Conservation (phyloP, 2,113 vertebrate genomes). For the Ctenomys sociabilis region DNA sequence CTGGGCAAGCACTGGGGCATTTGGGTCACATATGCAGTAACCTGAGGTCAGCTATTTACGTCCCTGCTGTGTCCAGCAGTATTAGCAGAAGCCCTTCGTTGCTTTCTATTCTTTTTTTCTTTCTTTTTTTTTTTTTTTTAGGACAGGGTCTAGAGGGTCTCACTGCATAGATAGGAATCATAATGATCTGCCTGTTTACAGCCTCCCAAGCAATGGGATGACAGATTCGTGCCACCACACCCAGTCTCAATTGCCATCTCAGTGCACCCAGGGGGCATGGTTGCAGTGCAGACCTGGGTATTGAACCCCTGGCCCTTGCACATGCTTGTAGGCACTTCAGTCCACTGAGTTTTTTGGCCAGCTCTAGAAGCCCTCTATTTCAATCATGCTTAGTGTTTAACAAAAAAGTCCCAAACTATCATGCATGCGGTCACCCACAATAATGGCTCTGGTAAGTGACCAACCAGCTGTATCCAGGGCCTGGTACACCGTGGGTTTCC, state of each 20-base stretch:
- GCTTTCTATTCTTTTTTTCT: neutral
- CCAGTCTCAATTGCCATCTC: too few relatives aligned
- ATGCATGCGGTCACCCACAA: neutral
- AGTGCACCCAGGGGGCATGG: too few relatives aligned
- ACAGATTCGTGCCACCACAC: too few relatives aligned
- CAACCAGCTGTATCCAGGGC: neutral
- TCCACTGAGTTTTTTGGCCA: too few relatives aligned
- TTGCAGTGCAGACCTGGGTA: too few relatives aligned
- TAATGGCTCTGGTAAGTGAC: neutral
- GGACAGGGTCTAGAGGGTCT: too few relatives aligned
- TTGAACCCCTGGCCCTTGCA: too few relatives aligned
- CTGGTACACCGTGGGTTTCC: neutral
- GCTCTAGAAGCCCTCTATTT: neutral
- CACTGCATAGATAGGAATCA: too few relatives aligned
- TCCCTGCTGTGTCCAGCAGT: neutral
- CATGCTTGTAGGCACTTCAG: too few relatives aligned
- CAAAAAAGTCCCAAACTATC: neutral
- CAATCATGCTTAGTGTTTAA: neutral
- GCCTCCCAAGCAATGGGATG: too few relatives aligned
- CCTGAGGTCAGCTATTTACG: neutral
- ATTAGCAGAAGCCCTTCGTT: neutral
- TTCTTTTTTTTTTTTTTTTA: too few relatives aligned
- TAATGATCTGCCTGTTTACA: too few relatives aligned
- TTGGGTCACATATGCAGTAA: neutral
- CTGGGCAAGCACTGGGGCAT: neutral